Base-by-base conservation (phyloP, 2,797 vertebrate species). In the Betta splendens region DNA sequence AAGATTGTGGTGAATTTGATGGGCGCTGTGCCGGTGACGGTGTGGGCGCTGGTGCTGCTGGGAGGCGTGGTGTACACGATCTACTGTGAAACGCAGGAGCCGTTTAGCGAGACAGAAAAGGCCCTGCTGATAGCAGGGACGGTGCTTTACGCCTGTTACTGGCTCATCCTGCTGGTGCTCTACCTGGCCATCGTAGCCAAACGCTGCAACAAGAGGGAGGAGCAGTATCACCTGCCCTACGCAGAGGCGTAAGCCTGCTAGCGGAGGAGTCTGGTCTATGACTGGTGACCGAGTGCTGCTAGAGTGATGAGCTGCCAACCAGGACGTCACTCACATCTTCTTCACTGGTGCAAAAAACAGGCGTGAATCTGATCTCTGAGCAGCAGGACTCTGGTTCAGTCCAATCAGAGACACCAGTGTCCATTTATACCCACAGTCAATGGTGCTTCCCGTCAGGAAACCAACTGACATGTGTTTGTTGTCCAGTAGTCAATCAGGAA, bases 1-100 rank as follows among this genome's bases (percentile, higher is more conserved):
- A 96, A 93, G 81, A 85, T 99, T 0, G 96, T 98, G 58, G 93
- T 98, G 35, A 99, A 98, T 84, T 93, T 98, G 1, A 95, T 98
- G 7, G 97, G 97, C 3, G 93, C 96, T 35, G 91, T 98, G 53
- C 97, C 97, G 0, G 96, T 99, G 64, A 96, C 96, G 0, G 92
- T 96, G 66, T 99, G 97, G 97, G 92, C 93, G 11, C 67, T 89
- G 0, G 91, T 98, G 81, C 93, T 99, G 79, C 89, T 99, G 3
- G 95, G 98, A 0, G 98, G 98, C 1, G 90, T 99, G 77, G 94
- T 78, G 3, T 99, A 98, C 59, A 99, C 98, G 0, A 92, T 97
- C 61, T 99, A 96, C 86, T 94, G 94, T 75, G 97, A 99, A 92
- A 89, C 91, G 7, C 92, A 91, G 72, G 95, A 97, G 79, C 91